Evolutionary conservation across 92 coral and sea anemone genomes (phyloP), one percentile per base, ranked within the genome.

Genomic region (Pocillopora grandis): DNA sequence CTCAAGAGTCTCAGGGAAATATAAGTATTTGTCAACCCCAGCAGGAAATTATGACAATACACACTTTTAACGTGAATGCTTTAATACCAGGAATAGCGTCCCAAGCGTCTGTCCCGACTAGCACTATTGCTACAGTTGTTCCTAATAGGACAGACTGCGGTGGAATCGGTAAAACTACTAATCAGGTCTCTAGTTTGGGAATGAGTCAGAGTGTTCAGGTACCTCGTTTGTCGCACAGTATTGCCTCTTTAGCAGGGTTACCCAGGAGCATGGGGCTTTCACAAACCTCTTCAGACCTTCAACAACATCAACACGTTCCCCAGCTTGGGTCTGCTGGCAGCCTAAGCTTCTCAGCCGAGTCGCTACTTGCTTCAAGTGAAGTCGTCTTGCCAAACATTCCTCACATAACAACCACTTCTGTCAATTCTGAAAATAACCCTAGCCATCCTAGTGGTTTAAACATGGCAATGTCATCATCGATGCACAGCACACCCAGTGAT

Each of bases 301-400:
- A 89, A 48, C 93, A 87, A 0, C 87, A 84, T 5, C 88, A 84
- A 18, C 88, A 76, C 17, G 82, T 84, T 12, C 56, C 81, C 5
- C 82, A 76, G 42, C 70, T 67, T 36, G 70, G 59, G 15, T 16
- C 88, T 42, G 52, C 52, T 55, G 88, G 77, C 55, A 88, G 33
- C 37, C 85, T 94, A 12, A 89, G 90, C 66, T 94, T 94, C 77
- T 94, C 98, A 19, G 93, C 98, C 1, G 95, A 94, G 87, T 88
- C 98, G 12, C 84, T 94, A 52, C 90, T 94, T 75, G 87, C 88
- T 10, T 76, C 90, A 70, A 91, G 90, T 9, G 98, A 94, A 10
- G 95, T 89, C 64, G 77, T 94, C 49, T 77, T 94, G 57, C 82
- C 90, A 57, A 94, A 80, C 18, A 83, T 93, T 69, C 94, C 85